Base-by-base conservation (phyloP, 2,797 vertebrate genomes). In the Dendrocincla tyrannina region DNA sequence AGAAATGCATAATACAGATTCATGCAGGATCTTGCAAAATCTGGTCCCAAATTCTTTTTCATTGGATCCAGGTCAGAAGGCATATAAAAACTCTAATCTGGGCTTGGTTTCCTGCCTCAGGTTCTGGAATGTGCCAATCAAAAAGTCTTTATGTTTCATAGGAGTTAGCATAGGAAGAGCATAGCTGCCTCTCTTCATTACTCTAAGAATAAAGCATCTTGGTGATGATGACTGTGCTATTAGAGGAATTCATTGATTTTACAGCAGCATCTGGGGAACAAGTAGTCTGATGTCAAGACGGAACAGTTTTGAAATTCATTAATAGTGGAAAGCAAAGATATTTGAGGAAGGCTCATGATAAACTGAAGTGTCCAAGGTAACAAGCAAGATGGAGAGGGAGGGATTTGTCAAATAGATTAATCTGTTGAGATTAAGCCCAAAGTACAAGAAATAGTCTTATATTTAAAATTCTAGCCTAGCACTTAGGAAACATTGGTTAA, bases 191-290 rank as follows among this genome's bases (percentile, higher is more conserved):
- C 37, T 79, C 72, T 75, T 63, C 5, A 41, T 81, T 94, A 95
- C 30, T 63, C 39, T 68, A 20, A 77, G 66, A 66, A 28, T 42
- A 81, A 89, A 62, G 15, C 3, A 35, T 67, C 56, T 82, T 91
- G 80, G 20, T 74, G 73, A 55, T 72, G 81, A 74, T 32, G 35
- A 78, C 27, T 72, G 76, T 64, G 58, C 30, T 82, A 14, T 78
- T 74, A 66, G 66, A 93, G 32, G 42, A 56, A 77, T 95, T 94
- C 1, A 53, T 88, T 87, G 86, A 50, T 16, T 95, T 96, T 97
- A 86, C 67, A 88, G 41, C 37, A 63, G n/a, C 81, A 44, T 66
- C 56, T 79, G 56, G 44, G 50, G 85, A 93, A 47, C 4, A 6
- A 70, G 13, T 46, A 49, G 33, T 28, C 72, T 89, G 37, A 73